phyloP scores from a whole-genome alignment of 2,113 vertebrate species.

The Neotragus moschatus region DNA sequence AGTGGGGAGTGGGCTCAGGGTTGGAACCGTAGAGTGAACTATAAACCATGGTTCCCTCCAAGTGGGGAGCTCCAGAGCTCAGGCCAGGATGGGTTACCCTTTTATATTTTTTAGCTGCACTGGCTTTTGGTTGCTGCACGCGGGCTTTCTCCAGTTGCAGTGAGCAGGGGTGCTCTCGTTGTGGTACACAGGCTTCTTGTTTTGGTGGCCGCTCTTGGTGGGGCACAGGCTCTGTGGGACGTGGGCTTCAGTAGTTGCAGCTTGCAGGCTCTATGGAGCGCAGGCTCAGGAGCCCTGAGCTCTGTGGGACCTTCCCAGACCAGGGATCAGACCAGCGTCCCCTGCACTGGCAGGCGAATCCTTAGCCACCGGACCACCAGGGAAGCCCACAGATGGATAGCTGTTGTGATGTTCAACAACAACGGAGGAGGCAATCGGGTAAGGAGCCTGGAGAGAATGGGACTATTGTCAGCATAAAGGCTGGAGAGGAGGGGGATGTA shows the following conservation, averaged over 20 bases:
- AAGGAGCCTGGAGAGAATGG: not conserved
- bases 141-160: not conserved
- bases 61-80: not conserved
- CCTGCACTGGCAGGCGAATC: not conserved
- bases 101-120: not conserved
- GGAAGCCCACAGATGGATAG: not conserved
- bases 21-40: not conserved
- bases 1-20: not conserved
- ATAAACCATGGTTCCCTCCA: not conserved
- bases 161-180: not conserved
- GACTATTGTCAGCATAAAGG: not conserved
- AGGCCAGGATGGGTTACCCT: accelerated
- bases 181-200: not conserved
- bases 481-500: not conserved
- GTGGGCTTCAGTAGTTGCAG: not conserved
- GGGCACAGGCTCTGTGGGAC: not conserved
- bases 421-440: not conserved
- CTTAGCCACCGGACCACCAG: not conserved
- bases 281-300: not conserved
- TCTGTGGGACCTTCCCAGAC: not conserved
- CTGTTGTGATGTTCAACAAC: accelerated
- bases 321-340: not conserved
- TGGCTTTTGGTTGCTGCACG: not conserved
- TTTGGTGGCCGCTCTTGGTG: not conserved
- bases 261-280: not conserved